Evolutionary conservation across 1,140 invertebrate species (phyloP), one percentile per base, ranked within the genome.

Genomic region (Drosophila takahashii): DNA sequence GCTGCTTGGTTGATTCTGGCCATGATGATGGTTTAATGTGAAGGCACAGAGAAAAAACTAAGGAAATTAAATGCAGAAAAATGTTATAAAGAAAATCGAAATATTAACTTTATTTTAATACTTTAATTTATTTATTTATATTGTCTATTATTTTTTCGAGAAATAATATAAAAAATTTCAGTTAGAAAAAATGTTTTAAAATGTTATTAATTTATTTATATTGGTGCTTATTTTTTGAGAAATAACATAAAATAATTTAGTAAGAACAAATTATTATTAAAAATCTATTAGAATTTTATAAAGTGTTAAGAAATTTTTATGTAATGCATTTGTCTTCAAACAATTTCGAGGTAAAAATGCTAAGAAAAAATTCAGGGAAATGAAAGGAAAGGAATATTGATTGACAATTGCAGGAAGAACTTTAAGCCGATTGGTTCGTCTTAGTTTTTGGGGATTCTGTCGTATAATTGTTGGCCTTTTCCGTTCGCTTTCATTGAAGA

Each of bases 381-480:
- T 73, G 39, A 16, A 36, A n/a, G 39, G 13, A 36, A n/a, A 39
- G 9, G 9, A 69, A 34, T 32, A 27, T 18, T 50, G 34, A 39
- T 48, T 36, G n/a, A 18, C 27, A 34, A 53, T 41, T 61, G 32
- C 48, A 69, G 37, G 16, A 22, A 60, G 34, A 72, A 61, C 26
- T 36, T 53, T 15, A 61, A 73, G 34, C 48, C 27, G 57, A 73
- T 61, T 52, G 42, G 26, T n/a, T 47, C 29, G 22, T 18, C 15
- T 73, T 44, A 59, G 26, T 58, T 15, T 15, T 9, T 9, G 9
- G 53, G 16, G 18, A 52, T 42, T 69, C 18, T 10, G 7, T 32
- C 58, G n/a, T 22, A 66, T 66, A 66, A 66, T 66, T 66, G 59
- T 39, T 66, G 56, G 16, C 48, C 13, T 66, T 66, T 66, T 66